A percentile compares a stretch with the other conserved stretches of the same genome.
Conservation (phyloP, 1,140 invertebrate species). For the Bombus pyrosoma region DNA sequence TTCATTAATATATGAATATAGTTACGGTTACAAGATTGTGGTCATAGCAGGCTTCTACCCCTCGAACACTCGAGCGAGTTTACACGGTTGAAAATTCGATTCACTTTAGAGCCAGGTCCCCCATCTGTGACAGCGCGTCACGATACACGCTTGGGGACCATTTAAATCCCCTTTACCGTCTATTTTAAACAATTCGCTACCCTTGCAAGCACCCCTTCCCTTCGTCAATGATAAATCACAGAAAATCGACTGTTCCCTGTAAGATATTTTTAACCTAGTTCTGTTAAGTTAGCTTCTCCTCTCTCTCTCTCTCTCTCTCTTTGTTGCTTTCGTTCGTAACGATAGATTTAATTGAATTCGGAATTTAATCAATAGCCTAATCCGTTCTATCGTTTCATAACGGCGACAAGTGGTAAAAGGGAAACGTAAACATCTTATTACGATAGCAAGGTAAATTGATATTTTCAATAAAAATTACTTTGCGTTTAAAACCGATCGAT, state of each 20-base stretch:
- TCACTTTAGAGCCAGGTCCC: slow-evolving; percentile 71
- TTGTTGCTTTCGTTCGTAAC: slow-evolving; percentile 9
- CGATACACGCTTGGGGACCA: slow-evolving; percentile 68
- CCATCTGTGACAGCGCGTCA: slow-evolving; percentile 56
- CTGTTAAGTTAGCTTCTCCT: too few relatives aligned
- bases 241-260: slow-evolving; percentile 19
- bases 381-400: background rate
- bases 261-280: slow-evolving; percentile 49
- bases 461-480: background rate
- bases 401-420: too few relatives aligned
- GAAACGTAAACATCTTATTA: background rate
- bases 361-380: slow-evolving; percentile 17
- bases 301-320: too few relatives aligned
- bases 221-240: slow-evolving; percentile 41
- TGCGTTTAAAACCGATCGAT: too few relatives aligned
- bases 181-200: slow-evolving; percentile 75
- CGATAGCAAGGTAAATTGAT: too few relatives aligned
- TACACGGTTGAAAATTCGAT: slow-evolving; percentile 77
- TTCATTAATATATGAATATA: slow-evolving; percentile 2
- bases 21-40: slow-evolving; percentile 23
- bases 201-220: slow-evolving; percentile 39
- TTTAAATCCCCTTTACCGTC: slow-evolving; percentile 76
- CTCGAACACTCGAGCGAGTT: slow-evolving; percentile 54
- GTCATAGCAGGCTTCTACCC: slow-evolving; percentile 54
- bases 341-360: slow-evolving; percentile 28